phyloP scores from a whole-genome alignment of 2,888 invertebrate species.

The Cryptus viduatorius region DNA sequence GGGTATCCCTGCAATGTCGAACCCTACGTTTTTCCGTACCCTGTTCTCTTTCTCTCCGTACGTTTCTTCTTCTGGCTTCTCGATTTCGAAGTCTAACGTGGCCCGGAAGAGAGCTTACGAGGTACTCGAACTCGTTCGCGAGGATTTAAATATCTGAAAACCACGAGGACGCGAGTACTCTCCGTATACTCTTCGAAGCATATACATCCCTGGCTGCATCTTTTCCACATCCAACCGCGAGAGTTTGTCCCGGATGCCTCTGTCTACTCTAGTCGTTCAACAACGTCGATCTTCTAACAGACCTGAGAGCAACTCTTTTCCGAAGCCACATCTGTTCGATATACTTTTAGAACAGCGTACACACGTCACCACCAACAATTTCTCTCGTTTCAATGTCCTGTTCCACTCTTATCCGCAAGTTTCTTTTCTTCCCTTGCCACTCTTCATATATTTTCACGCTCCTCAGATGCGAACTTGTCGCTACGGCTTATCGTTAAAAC shows the following conservation, averaged over 20 bases:
- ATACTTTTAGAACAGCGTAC: constrained; percentile 25
- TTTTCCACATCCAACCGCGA: constrained; percentile 16
- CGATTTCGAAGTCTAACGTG: constrained; percentile 63
- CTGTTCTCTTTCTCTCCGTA: constrained; percentile 26
- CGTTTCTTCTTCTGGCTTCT: constrained; percentile 41
- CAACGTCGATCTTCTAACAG: constrained; percentile 73
- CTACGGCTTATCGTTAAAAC: constrained; percentile 49
- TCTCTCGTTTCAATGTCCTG: not conserved
- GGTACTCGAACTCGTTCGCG: constrained; percentile 69
- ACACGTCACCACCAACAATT: constrained; percentile 37
- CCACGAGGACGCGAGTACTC: constrained; percentile 33
- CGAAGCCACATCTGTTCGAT: constrained; percentile 50
- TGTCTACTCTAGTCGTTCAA: constrained; percentile 53
- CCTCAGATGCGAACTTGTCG: constrained; percentile 16
- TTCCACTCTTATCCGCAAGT: constrained; percentile 3
- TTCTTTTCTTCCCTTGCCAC: constrained; percentile 59
- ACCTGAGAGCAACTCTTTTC: constrained; percentile 39
- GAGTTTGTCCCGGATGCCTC: constrained; percentile 29
- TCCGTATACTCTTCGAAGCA: constrained; percentile 7
- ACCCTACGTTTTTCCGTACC: constrained; percentile 40
- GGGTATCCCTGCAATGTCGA: constrained; percentile 12
- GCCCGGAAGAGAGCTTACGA: constrained; percentile 48
- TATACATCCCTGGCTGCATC: constrained; percentile 3
- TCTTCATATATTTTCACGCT: constrained; percentile 33
- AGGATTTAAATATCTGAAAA: constrained; percentile 79